A percentile compares a stretch with the other conserved stretches of the same genome.
These are phyloP conservation scores for Eurystomus glaucurus DNA, from an alignment of 2,797 vertebrate genomes.

Conservation along the genomic window DNA sequence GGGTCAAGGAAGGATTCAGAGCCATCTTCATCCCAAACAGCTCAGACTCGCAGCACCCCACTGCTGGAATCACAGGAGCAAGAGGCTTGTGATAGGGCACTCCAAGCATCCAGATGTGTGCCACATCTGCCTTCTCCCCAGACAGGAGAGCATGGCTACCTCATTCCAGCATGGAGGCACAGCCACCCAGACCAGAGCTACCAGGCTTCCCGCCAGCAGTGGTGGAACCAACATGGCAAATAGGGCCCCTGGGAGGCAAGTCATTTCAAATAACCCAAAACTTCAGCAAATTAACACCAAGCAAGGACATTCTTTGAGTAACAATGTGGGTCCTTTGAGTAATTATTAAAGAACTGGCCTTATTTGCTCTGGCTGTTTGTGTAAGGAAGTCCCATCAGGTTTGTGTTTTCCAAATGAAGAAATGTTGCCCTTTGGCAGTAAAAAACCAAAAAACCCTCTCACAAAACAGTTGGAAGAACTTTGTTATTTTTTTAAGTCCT, in stretches of 20 bases:
- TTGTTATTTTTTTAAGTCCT: background rate
- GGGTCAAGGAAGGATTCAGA: background rate
- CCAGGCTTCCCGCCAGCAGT: background rate
- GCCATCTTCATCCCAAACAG: background rate
- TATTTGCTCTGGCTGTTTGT: background rate
- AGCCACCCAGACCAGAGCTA: background rate
- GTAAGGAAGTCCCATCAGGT: background rate
- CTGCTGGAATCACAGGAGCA: rapidly evolving
- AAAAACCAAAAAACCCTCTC: background rate
- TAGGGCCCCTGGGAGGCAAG: background rate
- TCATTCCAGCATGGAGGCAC: background rate
- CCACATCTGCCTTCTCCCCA: background rate
- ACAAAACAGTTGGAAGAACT: background rate
- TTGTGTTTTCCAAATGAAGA: background rate
- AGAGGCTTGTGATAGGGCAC: background rate
- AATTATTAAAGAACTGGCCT: background rate
- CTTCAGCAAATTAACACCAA: background rate
- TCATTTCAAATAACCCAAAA: background rate
- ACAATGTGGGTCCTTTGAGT: background rate
- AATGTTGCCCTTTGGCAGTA: background rate
- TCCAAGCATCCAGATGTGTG: background rate
- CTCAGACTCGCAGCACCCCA: background rate
- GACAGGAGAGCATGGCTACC: background rate
- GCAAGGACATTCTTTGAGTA: background rate
- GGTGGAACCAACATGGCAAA: background rate